A percentile compares a stretch with the other conserved stretches of the same genome.
These are phyloP conservation scores for Centropus unirufus DNA, from an alignment of 2,113 vertebrate genomes.

Conservation along the genomic window DNA sequence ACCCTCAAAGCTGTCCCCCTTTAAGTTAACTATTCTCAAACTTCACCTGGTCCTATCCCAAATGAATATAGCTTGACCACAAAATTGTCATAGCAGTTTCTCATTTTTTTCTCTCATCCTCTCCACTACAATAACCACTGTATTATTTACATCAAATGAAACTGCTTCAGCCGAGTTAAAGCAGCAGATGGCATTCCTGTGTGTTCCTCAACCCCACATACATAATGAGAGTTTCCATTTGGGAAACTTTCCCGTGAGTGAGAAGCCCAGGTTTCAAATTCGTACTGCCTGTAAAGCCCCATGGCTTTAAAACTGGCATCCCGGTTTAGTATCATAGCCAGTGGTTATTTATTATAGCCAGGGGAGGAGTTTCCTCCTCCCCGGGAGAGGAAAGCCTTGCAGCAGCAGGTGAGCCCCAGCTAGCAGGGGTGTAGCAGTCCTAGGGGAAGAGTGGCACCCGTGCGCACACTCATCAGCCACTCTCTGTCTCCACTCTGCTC, in stretches of 20 bases:
- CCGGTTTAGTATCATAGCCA: background rate
- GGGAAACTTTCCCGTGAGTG: background rate
- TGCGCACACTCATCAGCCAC: background rate
- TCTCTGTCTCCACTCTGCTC: background rate
- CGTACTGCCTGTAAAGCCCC: background rate
- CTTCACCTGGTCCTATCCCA: background rate
- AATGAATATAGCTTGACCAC: background rate
- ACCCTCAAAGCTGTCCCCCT: background rate
- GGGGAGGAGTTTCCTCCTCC: background rate
- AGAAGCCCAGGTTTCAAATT: background rate
- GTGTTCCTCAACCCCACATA: background rate
- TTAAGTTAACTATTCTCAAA: background rate
- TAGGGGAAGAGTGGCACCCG: background rate
- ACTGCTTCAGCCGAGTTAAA: background rate
- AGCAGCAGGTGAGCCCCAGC: fast-evolving
- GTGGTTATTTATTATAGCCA: background rate
- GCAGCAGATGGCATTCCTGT: fast-evolving
- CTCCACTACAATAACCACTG: background rate
- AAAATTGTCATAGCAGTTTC: background rate
- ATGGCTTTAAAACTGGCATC: background rate
- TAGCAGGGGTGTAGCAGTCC: background rate
- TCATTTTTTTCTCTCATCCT: background rate
- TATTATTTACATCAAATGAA: background rate
- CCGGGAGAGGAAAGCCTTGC: background rate
- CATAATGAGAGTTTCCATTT: background rate